A percentile compares a stretch with the other conserved stretches of the same genome.
Evolutionary conservation across 1,140 invertebrate species (phyloP).

Genomic region (Mizuhopecten yessoensis): DNA sequence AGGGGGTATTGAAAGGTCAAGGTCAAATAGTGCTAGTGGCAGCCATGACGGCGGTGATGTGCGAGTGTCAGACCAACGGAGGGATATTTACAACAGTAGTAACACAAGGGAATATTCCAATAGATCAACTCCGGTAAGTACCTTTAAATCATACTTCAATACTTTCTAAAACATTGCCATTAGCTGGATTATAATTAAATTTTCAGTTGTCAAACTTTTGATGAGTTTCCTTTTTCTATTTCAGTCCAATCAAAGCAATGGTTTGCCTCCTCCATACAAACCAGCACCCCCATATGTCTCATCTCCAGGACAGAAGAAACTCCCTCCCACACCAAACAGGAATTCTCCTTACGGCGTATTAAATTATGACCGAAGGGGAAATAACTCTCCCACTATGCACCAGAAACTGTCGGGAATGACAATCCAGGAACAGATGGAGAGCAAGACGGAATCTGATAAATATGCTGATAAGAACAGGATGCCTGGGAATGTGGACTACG

Average conservation of each 20-base stretch:
- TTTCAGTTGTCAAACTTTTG: too few relatives aligned
- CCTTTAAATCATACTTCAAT: background rate
- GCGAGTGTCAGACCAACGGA: slow-evolving; percentile 49
- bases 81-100: slow-evolving; percentile 52
- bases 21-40: slow-evolving; percentile 62
- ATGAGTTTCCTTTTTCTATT: slow-evolving; percentile 49
- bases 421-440: slow-evolving; percentile 51
- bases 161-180: background rate
- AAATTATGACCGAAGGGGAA: slow-evolving; percentile 62
- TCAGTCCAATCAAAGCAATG: slow-evolving; percentile 57
- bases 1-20: slow-evolving; percentile 53
- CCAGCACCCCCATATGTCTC: slow-evolving; percentile 57
- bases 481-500: background rate
- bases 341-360: slow-evolving; percentile 67
- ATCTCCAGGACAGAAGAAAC: slow-evolving; percentile 61
- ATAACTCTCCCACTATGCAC: slow-evolving; percentile 64
- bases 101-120: background rate
- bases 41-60: slow-evolving; percentile 55
- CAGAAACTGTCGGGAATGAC: slow-evolving; percentile 57
- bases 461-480: background rate
- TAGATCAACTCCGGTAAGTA: background rate
- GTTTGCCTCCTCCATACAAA: slow-evolving; percentile 73
- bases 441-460: background rate
- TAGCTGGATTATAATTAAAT: background rate
- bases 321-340: slow-evolving; percentile 67